A percentile compares a stretch with the other conserved stretches of the same genome.
phyloP scores from a whole-genome alignment of 2,888 invertebrate species.

The Micoletzkya japonica region DNA sequence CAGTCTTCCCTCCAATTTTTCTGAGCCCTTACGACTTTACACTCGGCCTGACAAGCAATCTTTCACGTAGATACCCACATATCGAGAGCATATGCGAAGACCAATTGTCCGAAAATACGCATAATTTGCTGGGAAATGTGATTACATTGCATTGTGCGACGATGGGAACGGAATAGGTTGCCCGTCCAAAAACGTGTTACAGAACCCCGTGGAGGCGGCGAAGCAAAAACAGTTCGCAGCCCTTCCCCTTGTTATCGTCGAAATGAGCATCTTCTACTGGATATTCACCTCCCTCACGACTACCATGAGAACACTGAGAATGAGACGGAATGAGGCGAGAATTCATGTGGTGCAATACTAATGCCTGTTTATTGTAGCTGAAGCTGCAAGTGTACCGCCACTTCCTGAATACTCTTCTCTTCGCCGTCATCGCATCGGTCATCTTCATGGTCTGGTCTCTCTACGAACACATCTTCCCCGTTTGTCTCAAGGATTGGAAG shows the following conservation, averaged over 20 bases:
- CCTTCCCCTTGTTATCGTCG: constrained; percentile 83
- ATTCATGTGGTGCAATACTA: background rate
- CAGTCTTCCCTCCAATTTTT: too few species aligned
- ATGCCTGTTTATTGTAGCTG: constrained; percentile 36
- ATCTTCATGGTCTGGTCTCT: constrained; percentile 91
- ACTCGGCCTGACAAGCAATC: too few species aligned
- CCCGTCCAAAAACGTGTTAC: constrained; percentile 24
- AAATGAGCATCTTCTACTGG: constrained; percentile 79
- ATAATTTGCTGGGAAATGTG: too few species aligned
- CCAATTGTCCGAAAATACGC: too few species aligned
- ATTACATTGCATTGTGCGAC: too few species aligned
- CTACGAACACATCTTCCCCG: constrained; percentile 76
- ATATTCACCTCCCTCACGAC: constrained; percentile 75
- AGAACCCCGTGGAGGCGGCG: constrained; percentile 67
- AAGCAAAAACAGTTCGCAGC: constrained; percentile 77
- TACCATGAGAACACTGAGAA: constrained; percentile 83
- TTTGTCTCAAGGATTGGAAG: constrained; percentile 86
- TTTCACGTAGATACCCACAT: too few species aligned
- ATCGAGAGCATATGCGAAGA: too few species aligned
- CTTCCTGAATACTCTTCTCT: constrained; percentile 89
- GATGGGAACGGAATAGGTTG: too few species aligned
- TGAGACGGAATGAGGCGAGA: constrained; percentile 81
- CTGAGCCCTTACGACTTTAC: too few species aligned
- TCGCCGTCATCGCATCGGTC: constrained; percentile 83
- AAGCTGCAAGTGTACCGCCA: constrained; percentile 87